Base-by-base conservation (phyloP, 2,113 vertebrate genomes). In the Emydocephalus ijimae region DNA sequence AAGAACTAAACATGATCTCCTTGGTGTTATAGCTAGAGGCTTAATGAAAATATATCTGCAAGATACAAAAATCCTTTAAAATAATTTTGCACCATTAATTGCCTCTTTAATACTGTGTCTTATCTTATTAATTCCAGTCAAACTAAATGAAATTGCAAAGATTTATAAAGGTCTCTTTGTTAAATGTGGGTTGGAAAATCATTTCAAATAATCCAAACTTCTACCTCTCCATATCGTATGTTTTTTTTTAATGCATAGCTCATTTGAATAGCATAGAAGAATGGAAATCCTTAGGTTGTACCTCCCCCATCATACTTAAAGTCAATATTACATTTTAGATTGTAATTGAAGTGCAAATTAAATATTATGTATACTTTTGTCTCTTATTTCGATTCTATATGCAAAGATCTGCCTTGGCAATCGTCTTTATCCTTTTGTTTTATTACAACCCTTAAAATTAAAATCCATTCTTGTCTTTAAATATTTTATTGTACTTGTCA, bases 321-420 rank as follows among this genome's bases (percentile, higher is more conserved):
- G 94, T 96, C 95, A 95, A 96, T 97, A 96, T 95, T 96, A 96
- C 91, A 96, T 97, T 96, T 96, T 95, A 97, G 93, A 93, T 64
- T 93, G 92, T 96, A 94, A 92, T 92, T 87, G 57, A 93, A 93
- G 91, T 93, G 90, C 94, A 96, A 96, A 97, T 96, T 97, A 98
- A 97, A 95, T 96, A 97, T 97, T 97, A 97, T 97, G 97, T 97
- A 97, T 96, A 96, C 95, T 81, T 96, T 96, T 97, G 96, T 94
- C 95, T 97, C 92, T 95, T 97, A 89, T 97, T 98, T 96, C 94
- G 94, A 94, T 94, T 96, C 96, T 94, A 94, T 94, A 95, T 94
- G 94, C 95, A 90, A 64, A 15, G 85, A 92, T 93, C 94, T 96
- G 95, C 96, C 95, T 94, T 97, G 94, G 93, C 94, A 90, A 97